Percentiles rank a stretch among this genome's conserved stretches.
Evolutionary conservation across 2,888 invertebrate genomes (phyloP).

Genomic region (Ophion ventricosus): DNA sequence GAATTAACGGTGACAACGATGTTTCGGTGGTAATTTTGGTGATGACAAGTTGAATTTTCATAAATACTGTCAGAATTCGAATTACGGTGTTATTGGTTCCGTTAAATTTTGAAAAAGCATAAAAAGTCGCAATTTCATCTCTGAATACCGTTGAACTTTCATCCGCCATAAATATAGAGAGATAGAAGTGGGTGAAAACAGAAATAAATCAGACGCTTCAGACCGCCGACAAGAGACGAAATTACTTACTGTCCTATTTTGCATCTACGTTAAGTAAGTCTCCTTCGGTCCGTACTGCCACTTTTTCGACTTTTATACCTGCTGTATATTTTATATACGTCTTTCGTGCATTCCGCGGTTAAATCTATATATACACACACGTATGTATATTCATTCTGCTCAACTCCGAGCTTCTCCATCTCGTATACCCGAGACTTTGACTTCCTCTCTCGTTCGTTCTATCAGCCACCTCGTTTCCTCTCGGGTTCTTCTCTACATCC

Average conservation of each 20-base stretch:
- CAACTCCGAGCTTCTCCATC: constrained; percentile 48
- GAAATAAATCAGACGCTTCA: constrained; percentile 77
- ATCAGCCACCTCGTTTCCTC: constrained; percentile 74
- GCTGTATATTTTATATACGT: constrained; percentile 36
- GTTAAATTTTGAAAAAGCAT: not conserved
- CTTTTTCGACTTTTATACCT: constrained; percentile 49
- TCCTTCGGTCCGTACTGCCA: constrained; percentile 46
- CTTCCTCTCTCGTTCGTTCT: constrained; percentile 56
- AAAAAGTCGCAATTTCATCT: not conserved
- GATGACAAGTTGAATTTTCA: no score
- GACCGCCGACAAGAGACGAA: constrained; percentile 71
- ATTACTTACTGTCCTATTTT: constrained; percentile 81
- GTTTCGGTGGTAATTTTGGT: no score
- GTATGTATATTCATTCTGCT: constrained; percentile 21
- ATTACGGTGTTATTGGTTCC: no score
- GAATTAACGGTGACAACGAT: no score
- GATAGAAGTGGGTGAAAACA: constrained; percentile 65
- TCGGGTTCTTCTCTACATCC: constrained; percentile 72
- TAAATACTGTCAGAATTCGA: no score
- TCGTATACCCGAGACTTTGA: constrained; percentile 59
- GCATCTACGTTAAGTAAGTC: constrained; percentile 78
- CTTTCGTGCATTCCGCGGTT: constrained; percentile 40
- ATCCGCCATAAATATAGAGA: not conserved
- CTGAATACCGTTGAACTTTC: not conserved
- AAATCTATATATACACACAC: constrained; percentile 6